Conservation (phyloP, 2,113 vertebrate species). For the Semnornis frantzii region DNA sequence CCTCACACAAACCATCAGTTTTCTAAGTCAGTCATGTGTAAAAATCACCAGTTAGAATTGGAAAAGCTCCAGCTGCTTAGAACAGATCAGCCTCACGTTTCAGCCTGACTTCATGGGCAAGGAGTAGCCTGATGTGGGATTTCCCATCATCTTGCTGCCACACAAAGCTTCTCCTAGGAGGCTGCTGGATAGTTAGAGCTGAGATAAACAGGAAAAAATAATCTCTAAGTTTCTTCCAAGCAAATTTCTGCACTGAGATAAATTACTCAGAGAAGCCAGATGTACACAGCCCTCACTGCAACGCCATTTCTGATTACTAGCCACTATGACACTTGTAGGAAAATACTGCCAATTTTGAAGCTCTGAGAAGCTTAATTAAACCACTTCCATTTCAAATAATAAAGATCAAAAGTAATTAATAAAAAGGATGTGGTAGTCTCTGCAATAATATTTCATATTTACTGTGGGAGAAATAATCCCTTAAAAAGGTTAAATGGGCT, state of each 20-base stretch:
- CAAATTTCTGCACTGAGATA: not conserved
- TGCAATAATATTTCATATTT: constrained; percentile 43
- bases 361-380: constrained; percentile 12
- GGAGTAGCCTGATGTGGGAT: not conserved
- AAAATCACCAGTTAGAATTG: not conserved
- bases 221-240: not conserved
- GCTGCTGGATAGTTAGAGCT: not conserved
- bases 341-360: constrained; percentile 25
- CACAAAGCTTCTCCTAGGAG: not conserved
- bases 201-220: not conserved
- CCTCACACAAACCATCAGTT: constrained; percentile 19
- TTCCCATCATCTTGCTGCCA: not conserved
- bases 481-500: constrained; percentile 51
- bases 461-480: constrained; percentile 43
- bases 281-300: not conserved
- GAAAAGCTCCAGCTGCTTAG: constrained; percentile 14
- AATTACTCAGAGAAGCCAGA: not conserved
- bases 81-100: not conserved
- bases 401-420: constrained; percentile 35
- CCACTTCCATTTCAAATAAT: not conserved
- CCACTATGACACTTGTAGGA: not conserved
- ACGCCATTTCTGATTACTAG: not conserved
- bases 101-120: not conserved
- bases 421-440: not conserved
- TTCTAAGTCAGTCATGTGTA: not conserved